Conservation (phyloP, 2,113 vertebrate species). For the Cryptomyrus ogoouensis region DNA sequence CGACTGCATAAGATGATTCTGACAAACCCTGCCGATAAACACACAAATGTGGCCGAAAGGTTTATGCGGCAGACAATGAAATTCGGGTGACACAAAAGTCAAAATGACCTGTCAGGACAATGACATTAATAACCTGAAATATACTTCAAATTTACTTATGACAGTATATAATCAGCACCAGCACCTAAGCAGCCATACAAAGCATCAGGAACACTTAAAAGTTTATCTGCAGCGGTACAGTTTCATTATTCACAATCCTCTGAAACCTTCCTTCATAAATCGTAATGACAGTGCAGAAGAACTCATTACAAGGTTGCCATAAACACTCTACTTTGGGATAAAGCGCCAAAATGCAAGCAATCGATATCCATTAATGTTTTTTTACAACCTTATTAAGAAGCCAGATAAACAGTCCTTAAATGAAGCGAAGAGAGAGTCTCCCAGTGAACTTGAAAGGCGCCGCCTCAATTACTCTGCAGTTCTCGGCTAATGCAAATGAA, state of each 20-base stretch:
- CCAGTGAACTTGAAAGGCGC: not conserved
- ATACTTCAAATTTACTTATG: not conserved
- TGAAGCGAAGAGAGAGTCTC: not conserved
- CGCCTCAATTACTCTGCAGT: not conserved
- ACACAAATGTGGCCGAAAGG: not conserved
- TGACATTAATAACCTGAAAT: not conserved
- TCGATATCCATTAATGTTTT: slow-evolving; percentile 6
- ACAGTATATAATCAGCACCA: not conserved
- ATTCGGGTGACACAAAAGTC: not conserved
- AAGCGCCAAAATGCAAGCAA: not conserved
- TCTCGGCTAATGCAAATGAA: not conserved
- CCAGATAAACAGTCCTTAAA: not conserved
- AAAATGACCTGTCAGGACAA: not conserved
- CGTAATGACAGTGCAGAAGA: not conserved
- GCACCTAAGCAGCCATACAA: not conserved
- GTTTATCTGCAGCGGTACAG: not conserved
- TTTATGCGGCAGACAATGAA: not conserved
- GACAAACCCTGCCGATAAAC: not conserved
- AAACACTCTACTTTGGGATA: not conserved
- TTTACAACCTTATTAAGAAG: not conserved
- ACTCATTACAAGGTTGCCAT: not conserved
- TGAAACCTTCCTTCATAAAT: not conserved
- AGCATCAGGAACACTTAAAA: not conserved
- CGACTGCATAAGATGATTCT: not conserved
- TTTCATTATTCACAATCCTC: not conserved